Evolutionary conservation across 2,888 invertebrate genomes (phyloP), one percentile per base, ranked within the genome.

Genomic region (Drosophila yooni): DNA sequence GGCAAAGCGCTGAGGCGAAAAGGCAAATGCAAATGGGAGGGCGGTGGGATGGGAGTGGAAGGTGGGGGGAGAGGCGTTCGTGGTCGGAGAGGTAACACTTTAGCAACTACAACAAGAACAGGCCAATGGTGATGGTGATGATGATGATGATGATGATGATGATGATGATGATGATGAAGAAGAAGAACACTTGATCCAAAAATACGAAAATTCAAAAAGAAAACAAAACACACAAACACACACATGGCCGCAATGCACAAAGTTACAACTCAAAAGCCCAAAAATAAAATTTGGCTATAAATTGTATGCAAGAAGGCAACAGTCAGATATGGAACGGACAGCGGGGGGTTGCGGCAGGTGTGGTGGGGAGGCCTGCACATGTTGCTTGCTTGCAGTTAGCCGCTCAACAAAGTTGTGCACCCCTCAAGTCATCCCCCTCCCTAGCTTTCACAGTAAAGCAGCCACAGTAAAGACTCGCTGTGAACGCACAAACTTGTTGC

Each of bases 241-340:
- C 21, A 56, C 40, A 15, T 36, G 54, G 25, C 31, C 31, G 69
- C 54, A 87, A 84, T 81, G 84, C 67, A 72, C 82, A 56, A 69
- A 77, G 76, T 74, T 69, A 73, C 70, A 78, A 59, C 50, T 69
- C 64, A 78, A 81, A 74, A 82, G 50, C 56, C 40, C 57, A 80
- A 81, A 77, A 66, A 73, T 76, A 75, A 88, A 86, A 79, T 75
- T 66, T 56, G 70, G 58, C 75, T 68, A 82, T 76, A 67, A 83
- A 78, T 81, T 67, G 74, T 65, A 71, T 79, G 82, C 80, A 82
- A 72, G 70, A 70, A 72, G 63, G 62, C 68, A 72, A 34, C 15
- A 58, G 33, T 5, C n/a, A 33, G 25, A n/a, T 7, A 18, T 21
- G 38, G 18, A 51, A 18, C 13, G 10, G n/a, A 2, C 21, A 2